Conservation (phyloP, 2,797 vertebrate species). For the Myiotriccus ornatus region DNA sequence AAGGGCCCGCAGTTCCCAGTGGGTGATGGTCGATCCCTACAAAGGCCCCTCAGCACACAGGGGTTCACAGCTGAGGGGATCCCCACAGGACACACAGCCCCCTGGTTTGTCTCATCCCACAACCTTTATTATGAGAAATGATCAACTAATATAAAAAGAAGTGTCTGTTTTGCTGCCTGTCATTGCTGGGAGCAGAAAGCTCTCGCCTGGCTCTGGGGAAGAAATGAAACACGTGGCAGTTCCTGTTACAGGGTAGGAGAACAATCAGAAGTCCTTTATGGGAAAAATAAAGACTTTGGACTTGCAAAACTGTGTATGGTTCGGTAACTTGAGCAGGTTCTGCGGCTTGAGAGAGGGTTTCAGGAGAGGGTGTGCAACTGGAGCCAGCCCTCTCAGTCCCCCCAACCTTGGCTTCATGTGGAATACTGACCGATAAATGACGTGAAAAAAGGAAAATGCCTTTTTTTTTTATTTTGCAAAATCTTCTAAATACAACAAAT, state of each 20-base stretch:
- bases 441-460: accelerated
- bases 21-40: neutral
- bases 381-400: neutral
- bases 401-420: accelerated
- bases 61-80: neutral
- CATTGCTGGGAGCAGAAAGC: neutral
- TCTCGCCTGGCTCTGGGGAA: accelerated
- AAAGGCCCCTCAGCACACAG: accelerated
- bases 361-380: neutral
- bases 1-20: accelerated
- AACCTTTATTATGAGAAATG: neutral
- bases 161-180: accelerated
- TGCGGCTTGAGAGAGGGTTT: neutral
- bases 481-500: neutral
- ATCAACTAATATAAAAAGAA: accelerated
- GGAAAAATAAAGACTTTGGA: neutral
- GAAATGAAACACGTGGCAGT: neutral
- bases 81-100: neutral
- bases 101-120: neutral
- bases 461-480: neutral
- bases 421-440: neutral
- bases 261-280: neutral
- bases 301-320: accelerated
- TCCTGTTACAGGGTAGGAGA: neutral
- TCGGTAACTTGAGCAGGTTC: neutral